phyloP scores from a whole-genome alignment of 2,888 invertebrate species.

The Hypselothyrea guttata region DNA sequence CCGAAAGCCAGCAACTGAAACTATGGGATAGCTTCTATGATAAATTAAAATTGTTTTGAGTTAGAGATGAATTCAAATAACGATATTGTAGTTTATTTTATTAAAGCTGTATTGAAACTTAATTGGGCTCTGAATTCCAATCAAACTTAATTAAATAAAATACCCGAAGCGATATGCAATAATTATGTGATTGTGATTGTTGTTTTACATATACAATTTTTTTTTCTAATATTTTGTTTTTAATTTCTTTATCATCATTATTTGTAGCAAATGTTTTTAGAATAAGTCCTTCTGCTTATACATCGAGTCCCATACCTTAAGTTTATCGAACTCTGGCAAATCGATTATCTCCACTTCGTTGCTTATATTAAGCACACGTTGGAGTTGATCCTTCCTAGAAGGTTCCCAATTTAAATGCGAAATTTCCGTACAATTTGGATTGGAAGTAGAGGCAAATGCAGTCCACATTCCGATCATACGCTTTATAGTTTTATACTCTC shows the following conservation, averaged over 20 bases:
- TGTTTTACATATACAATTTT: too few species aligned
- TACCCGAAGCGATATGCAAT: too few species aligned
- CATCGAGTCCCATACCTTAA: slow-evolving; percentile 68
- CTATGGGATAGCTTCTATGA: slow-evolving; percentile 78
- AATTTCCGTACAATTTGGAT: slow-evolving; percentile 72
- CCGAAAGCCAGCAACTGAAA: slow-evolving; percentile 71
- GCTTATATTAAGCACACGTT: slow-evolving; percentile 72
- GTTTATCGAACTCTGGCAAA: slow-evolving; percentile 70
- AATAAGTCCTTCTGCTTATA: slow-evolving; percentile 54
- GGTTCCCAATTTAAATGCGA: slow-evolving; percentile 58
- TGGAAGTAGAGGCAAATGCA: slow-evolving; percentile 68
- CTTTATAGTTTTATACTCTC: slow-evolving; percentile 73
- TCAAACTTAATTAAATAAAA: too few species aligned
- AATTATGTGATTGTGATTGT: too few species aligned
- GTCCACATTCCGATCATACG: slow-evolving; percentile 75
- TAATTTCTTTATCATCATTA: not conserved
- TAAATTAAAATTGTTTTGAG: slow-evolving; percentile 37
- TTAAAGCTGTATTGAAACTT: too few species aligned
- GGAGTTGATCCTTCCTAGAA: slow-evolving; percentile 35
- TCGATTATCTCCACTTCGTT: slow-evolving; percentile 63
- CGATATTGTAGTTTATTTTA: not conserved
- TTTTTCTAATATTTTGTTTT: too few species aligned
- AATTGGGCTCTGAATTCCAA: too few species aligned
- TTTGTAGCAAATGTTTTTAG: not conserved
- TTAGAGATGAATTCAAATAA: not conserved